phyloP scores from a whole-genome alignment of 1,140 invertebrate genomes.

The Babylonia areolata region DNA sequence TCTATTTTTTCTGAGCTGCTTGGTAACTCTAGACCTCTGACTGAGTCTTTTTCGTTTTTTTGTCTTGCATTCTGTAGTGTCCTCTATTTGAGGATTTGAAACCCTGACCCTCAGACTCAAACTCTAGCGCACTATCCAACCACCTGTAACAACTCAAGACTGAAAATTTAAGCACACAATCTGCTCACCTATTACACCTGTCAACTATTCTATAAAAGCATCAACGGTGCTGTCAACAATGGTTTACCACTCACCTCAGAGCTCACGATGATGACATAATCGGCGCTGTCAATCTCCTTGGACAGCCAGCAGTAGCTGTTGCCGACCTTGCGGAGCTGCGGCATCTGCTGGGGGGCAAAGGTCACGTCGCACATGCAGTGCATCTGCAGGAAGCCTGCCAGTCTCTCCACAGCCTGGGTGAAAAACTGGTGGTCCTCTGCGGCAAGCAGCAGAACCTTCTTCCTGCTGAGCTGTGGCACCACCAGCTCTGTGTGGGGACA shows the following conservation, averaged over 20 bases:
- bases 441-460: constrained; percentile 39
- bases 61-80: too few species aligned
- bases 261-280: constrained; percentile 23
- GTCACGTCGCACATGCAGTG: constrained; percentile 47
- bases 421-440: constrained; percentile 45
- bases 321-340: constrained; percentile 25
- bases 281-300: constrained; percentile 3
- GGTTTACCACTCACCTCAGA: not conserved
- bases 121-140: too few species aligned
- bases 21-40: too few species aligned
- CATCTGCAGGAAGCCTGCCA: constrained; percentile 37
- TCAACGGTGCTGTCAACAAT: too few species aligned
- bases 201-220: too few species aligned
- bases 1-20: too few species aligned
- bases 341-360: constrained; percentile 44
- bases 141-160: too few species aligned
- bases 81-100: too few species aligned
- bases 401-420: constrained; percentile 35
- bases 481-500: not conserved
- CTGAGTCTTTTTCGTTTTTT: too few species aligned
- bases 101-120: too few species aligned
- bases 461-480: not conserved
- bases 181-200: too few species aligned
- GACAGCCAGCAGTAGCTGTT: constrained; percentile 30
- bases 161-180: too few species aligned